Base-by-base conservation (phyloP, 2,888 invertebrate genomes). In the Dimorphilus gyrociliatus region DNA sequence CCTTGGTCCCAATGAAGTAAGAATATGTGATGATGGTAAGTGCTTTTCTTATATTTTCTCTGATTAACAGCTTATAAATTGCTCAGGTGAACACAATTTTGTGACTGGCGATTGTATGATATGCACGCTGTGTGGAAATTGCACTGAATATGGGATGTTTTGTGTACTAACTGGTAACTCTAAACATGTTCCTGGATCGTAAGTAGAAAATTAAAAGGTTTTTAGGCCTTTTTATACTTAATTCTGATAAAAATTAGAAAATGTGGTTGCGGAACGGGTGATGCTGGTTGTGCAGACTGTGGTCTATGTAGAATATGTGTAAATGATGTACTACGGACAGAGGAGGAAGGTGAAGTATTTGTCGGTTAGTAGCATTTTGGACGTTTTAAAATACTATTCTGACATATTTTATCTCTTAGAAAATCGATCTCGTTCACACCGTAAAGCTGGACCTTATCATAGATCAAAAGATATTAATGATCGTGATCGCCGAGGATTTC, bases 221-320 rank as follows among this genome's bases (percentile, higher is more conserved):
- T 23, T 25, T 2, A 26, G 19, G 10, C 23, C 6, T n/a, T n/a
- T n/a, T n/a, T n/a, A n/a, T n/a, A n/a, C n/a, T n/a, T n/a, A n/a
- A n/a, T n/a, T n/a, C n/a, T 16, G 16, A 13, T 19, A 10, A 6
- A 17, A 53, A 52, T 19, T 45, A 86, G 85, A 51, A 77, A 78
- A 48, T 92, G 90, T 63, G 85, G 86, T 1, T 92, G 90, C 66
- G 90, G 90, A 2, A 79, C 81, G 55, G 92, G 90, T 1, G 88
- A 90, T 57, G 79, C 85, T 31, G 90, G 90, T 0, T 92, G 90
- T 54, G 73, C 77, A 1, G 75, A 78, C 39, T 94, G 94, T 61
- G 90, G 92, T 2, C 75, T 81, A 19, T 94, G 94, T 56, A 71
- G 82, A 24, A 72, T 76, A 2, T 94, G 94, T 58, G 86, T 81